Percentiles rank a stretch among this genome's conserved stretches.
These are phyloP conservation scores for Patella caerulea DNA, from an alignment of 2,888 invertebrate genomes.

Conservation along the genomic window DNA sequence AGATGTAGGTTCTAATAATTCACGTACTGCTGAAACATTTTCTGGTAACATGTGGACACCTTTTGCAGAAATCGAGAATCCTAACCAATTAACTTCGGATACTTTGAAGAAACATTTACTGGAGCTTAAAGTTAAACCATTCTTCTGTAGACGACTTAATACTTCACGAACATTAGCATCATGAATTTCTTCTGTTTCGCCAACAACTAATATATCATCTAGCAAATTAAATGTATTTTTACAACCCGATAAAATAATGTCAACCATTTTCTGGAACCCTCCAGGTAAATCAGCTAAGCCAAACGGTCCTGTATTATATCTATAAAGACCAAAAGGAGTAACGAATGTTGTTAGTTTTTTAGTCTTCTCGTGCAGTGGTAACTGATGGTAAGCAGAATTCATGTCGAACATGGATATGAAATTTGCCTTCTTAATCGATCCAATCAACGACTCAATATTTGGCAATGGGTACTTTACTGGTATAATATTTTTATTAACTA, in stretches of 20 bases:
- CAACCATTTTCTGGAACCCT: not conserved
- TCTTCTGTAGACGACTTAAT: not conserved
- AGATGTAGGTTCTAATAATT: not conserved
- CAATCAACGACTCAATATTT: not conserved
- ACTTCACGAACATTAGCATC: not conserved
- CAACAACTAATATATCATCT: not conserved
- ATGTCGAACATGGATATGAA: no score
- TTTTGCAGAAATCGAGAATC: not conserved
- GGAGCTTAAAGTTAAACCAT: conserved; percentile 1
- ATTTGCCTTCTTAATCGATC: not conserved
- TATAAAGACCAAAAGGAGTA: not conserved
- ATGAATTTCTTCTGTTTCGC: not conserved
- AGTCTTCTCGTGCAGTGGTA: not conserved
- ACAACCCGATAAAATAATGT: not conserved
- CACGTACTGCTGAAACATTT: not conserved
- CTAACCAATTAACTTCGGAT: not conserved
- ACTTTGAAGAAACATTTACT: conserved; percentile 5
- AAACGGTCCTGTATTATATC: not conserved
- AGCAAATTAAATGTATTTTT: not conserved
- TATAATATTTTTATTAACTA: not conserved
- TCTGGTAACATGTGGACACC: not conserved
- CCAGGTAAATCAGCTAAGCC: not conserved
- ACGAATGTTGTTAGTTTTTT: not conserved
- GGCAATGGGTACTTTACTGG: not conserved
- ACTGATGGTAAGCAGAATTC: not conserved